Conservation (phyloP, 2,888 invertebrate species). For the Drosophila mettleri region DNA sequence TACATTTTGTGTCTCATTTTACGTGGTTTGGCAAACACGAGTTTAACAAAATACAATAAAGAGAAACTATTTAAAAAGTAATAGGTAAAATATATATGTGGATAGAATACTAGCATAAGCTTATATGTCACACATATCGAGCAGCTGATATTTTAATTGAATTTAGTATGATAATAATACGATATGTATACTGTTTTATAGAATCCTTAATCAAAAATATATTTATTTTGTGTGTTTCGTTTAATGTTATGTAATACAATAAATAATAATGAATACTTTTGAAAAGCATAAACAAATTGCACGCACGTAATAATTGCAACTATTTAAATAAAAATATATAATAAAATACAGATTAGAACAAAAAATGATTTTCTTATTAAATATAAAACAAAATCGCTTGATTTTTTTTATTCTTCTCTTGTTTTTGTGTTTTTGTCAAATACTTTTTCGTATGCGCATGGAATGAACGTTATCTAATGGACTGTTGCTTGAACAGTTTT, state of each 20-base stretch:
- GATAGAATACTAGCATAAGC: slow-evolving; percentile 21
- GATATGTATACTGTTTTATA: slow-evolving; percentile 63
- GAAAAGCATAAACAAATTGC: slow-evolving; percentile 79
- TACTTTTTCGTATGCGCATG: slow-evolving; percentile 53
- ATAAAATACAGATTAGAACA: slow-evolving; percentile 42
- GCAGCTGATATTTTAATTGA: slow-evolving; percentile 41
- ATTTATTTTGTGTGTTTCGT: slow-evolving; percentile 16
- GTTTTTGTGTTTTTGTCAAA: slow-evolving; percentile 35
- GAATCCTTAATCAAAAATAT: slow-evolving; percentile 44
- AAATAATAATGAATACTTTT: slow-evolving; percentile 78
- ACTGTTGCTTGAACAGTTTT: slow-evolving; percentile 44
- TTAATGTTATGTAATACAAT: slow-evolving; percentile 60
- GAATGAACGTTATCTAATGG: slow-evolving; percentile 57
- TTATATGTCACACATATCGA: slow-evolving; percentile 21
- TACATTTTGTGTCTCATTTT: slow-evolving; percentile 35
- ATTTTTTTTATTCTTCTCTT: too few relatives aligned
- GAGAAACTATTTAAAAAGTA: slow-evolving; percentile 5
- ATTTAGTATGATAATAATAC: slow-evolving; percentile 66
- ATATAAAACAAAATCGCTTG: slow-evolving; percentile 54
- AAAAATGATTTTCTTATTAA: slow-evolving; percentile 35
- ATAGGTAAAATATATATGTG: slow-evolving; percentile 17
- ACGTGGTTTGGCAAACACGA: slow-evolving; percentile 27
- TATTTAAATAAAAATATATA: slow-evolving; percentile 30
- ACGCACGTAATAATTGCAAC: slow-evolving; percentile 72
- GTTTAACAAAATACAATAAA: neutral